Base-by-base conservation (phyloP, 2,888 invertebrate species). In the Amiota communis region DNA sequence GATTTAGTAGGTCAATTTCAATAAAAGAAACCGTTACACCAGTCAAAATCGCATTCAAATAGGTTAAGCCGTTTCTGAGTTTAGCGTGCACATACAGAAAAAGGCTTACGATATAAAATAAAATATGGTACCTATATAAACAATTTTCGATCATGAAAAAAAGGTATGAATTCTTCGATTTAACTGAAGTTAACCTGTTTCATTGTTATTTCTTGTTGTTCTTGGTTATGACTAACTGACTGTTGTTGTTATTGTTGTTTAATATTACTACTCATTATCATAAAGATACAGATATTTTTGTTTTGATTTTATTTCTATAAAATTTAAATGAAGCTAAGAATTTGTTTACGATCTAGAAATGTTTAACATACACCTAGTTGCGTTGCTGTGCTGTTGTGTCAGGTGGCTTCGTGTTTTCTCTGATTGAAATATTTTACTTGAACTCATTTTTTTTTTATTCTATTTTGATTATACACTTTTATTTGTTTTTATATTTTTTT, bases 111-210 rank as follows among this genome's bases (percentile, higher is more conserved):
- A n/a, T n/a, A n/a, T n/a, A n/a, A n/a, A n/a, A n/a, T n/a, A n/a
- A n/a, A n/a, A n/a, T n/a, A n/a, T n/a, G n/a, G n/a, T n/a, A n/a
- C 2, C 23, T 2, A 23, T 2, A 36, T 36, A 6, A 6, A 36
- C 6, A 36, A 36, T 36, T 36, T 36, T 36, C 36, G 2, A 36
- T 36, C 8, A 36, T 36, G 36, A 36, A 36, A 36, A 3, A 36
- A 36, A 36, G 36, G 36, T 36, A 36, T 36, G 53, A 51, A 59
- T 20, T 17, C 15, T 59, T 59, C 59, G 15, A 20, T 76, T 73
- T 77, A 80, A 75, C 78, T 76, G 75, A 88, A 88, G 88, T 88
- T 83, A 80, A 88, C 36, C 36, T 88, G 88, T 87, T 86, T 87
- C 88, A 85, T 88, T 88, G 87, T 81, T 83, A n/a, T 72, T 78